A percentile compares a stretch with the other conserved stretches of the same genome.
phyloP scores from a whole-genome alignment of 2,113 vertebrate species.

The Crocuta crocuta region DNA sequence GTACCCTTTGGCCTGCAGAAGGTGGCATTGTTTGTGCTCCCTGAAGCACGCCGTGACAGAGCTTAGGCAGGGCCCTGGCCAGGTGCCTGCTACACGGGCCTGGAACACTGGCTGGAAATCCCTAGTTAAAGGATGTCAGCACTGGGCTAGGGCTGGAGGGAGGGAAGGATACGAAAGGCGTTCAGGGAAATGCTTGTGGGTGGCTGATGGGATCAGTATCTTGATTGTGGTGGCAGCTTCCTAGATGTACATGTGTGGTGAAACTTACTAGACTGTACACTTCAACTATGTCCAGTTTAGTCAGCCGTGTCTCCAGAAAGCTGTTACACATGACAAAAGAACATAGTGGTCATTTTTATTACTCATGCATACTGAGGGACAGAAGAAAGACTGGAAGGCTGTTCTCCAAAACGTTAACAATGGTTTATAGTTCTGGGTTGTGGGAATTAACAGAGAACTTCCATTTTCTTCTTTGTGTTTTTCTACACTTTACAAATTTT shows the following conservation, averaged over 20 bases:
- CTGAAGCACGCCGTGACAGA: not conserved
- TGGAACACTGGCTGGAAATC: not conserved
- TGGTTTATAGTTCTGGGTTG: not conserved
- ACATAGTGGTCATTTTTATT: not conserved
- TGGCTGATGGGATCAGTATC: not conserved
- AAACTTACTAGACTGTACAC: not conserved
- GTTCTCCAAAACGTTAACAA: not conserved
- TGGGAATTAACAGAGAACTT: not conserved
- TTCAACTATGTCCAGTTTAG: not conserved
- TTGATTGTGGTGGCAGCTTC: not conserved
- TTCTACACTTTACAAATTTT: not conserved
- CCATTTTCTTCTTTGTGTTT: not conserved
- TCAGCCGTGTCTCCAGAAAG: not conserved
- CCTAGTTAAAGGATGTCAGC: not conserved
- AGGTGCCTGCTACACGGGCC: not conserved
- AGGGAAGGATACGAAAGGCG: not conserved
- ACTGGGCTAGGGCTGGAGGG: not conserved
- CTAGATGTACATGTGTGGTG: too few species aligned
- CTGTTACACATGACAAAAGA: not conserved
- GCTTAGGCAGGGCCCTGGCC: not conserved
- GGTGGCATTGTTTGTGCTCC: not conserved
- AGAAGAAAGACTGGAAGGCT: not conserved
- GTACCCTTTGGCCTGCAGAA: not conserved
- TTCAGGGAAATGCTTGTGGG: not conserved
- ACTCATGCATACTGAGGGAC: not conserved